Conservation (phyloP, 2,797 vertebrate genomes). For the Percopsis omiscomaycus region DNA sequence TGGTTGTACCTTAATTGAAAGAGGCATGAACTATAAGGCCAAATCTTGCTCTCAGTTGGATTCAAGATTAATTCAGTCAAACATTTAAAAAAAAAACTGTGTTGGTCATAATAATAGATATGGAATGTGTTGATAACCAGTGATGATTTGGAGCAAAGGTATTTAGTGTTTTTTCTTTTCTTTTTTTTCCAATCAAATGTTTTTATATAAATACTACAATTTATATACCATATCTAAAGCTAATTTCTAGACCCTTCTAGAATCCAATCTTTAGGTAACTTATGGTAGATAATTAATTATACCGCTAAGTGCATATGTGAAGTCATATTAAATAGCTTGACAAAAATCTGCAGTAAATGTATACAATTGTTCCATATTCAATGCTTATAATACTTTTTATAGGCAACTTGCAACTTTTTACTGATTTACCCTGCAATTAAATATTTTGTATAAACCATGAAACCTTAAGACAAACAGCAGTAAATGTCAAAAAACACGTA, state of each 20-base stretch:
- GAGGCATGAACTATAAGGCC: no score
- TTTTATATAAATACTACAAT: not conserved
- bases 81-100: no score
- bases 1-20: no score
- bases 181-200: not conserved
- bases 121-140: no score
- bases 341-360: slow-evolving; percentile 3
- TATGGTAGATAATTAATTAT: slow-evolving; percentile 7
- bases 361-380: not conserved
- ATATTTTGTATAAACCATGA: not conserved
- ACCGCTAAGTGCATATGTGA: not conserved
- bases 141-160: no score
- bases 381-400: not conserved
- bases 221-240: not conserved
- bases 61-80: no score
- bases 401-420: slow-evolving; percentile 2
- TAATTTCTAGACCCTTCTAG: no score
- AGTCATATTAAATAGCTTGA: not conserved
- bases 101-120: no score
- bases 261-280: slow-evolving; percentile 6
- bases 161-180: no score
- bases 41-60: no score
- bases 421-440: slow-evolving; percentile 3
- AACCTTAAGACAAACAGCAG: slow-evolving; percentile 16
- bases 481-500: slow-evolving; percentile 14